These are phyloP conservation scores for Euspilapteryx auroguttella DNA, from an alignment of 2,888 invertebrate genomes.

Conservation along the genomic window DNA sequence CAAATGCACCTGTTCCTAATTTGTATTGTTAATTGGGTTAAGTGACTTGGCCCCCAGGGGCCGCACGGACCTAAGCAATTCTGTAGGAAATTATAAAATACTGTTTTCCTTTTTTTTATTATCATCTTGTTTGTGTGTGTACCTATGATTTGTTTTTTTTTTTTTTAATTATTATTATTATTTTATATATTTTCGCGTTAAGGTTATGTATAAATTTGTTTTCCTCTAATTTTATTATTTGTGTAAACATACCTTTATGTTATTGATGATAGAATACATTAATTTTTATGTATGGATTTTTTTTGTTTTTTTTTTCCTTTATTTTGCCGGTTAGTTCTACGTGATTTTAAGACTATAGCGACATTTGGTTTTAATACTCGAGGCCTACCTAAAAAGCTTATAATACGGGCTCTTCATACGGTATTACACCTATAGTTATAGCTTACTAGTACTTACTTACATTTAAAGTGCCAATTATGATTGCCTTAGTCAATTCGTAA, in stretches of 20 bases:
- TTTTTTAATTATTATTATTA: slow-evolving; percentile 15
- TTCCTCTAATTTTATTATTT: slow-evolving; percentile 58
- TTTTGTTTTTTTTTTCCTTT: slow-evolving; percentile 31
- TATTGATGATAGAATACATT: slow-evolving; percentile 60
- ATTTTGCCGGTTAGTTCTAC: slow-evolving; percentile 9
- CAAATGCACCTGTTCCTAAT: no score
- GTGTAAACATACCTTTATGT: slow-evolving; percentile 57
- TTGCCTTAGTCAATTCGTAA: no score
- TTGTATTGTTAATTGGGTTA: no score
- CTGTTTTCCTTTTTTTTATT: slow-evolving; percentile 41
- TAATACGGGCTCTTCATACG: no score
- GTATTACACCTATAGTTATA: no score
- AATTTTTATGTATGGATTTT: slow-evolving; percentile 55
- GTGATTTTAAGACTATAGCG: slow-evolving; percentile 1
- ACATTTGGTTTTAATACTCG: no score
- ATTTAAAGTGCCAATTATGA: no score
- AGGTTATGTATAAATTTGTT: slow-evolving; percentile 60
- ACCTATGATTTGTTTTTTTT: slow-evolving; percentile 54
- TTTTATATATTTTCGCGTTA: slow-evolving; percentile 55
- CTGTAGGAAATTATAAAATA: slow-evolving; percentile 53
- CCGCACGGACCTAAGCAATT: no score
- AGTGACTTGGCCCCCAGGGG: no score
- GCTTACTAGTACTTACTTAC: no score
- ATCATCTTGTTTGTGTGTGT: slow-evolving; percentile 51
- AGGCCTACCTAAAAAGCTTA: no score